phyloP scores from a whole-genome alignment of 1,140 invertebrate genomes.

The Nebria ingens region DNA sequence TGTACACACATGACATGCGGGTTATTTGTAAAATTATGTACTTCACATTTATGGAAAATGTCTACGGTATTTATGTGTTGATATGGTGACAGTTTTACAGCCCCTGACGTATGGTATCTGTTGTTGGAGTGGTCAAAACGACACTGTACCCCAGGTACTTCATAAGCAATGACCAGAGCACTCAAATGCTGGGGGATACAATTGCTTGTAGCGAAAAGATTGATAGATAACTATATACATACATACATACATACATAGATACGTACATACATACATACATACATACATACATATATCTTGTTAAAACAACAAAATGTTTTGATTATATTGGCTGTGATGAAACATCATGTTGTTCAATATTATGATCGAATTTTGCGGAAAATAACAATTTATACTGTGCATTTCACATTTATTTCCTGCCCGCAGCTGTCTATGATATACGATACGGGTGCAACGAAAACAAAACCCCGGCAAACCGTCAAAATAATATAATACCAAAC shows the following conservation, averaged over 20 bases:
- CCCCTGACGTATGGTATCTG: too few relatives aligned
- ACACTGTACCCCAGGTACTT: neutral
- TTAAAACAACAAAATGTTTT: conserved; percentile 6
- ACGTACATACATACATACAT: too few relatives aligned
- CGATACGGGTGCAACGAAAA: conserved; percentile 7
- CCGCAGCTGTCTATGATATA: conserved; percentile 7
- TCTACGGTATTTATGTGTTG: too few relatives aligned
- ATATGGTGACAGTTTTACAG: too few relatives aligned
- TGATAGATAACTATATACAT: too few relatives aligned
- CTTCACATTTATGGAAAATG: too few relatives aligned
- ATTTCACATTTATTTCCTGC: conserved; percentile 7
- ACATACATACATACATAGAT: too few relatives aligned
- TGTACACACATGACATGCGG: too few relatives aligned
- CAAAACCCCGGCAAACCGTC: conserved; percentile 2
- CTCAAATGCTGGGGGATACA: neutral
- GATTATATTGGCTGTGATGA: conserved; percentile 7
- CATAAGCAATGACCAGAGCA: neutral
- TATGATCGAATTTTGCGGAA: conserved; percentile 9
- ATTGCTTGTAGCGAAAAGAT: too few relatives aligned
- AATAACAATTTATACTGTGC: conserved; percentile 7
- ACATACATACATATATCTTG: neutral
- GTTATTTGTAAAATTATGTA: too few relatives aligned
- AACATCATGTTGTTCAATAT: conserved; percentile 3
- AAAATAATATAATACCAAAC: conserved; percentile 9
- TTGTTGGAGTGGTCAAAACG: neutral